Evolutionary conservation across 1,140 invertebrate species (phyloP).

Genomic region (Drosophila virilis): DNA sequence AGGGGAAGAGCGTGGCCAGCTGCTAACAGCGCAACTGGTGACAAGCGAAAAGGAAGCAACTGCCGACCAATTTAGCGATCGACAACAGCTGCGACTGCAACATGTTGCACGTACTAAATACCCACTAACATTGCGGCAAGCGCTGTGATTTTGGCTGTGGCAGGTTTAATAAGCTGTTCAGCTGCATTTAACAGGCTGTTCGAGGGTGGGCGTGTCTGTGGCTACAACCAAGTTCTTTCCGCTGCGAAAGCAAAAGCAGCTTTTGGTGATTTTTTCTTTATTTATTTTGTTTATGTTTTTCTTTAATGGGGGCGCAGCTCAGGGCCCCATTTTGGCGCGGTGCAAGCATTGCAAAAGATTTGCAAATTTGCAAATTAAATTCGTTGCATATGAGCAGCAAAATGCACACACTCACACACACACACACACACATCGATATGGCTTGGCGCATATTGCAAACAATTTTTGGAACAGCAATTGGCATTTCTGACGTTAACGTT

Average conservation of each 20-base stretch:
- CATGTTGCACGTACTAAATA: conserved; percentile 77
- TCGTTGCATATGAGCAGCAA: conserved; percentile 49
- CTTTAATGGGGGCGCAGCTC: conserved; percentile 44
- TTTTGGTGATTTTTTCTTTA: neutral
- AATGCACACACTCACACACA: conserved; percentile 18
- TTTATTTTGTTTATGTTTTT: neutral
- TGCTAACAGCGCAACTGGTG: conserved; percentile 37
- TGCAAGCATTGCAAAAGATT: conserved; percentile 74
- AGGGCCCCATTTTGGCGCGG: conserved; percentile 46
- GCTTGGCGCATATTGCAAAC: conserved; percentile 48
- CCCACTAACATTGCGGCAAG: conserved; percentile 60
- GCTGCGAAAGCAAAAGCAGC: conserved; percentile 35
- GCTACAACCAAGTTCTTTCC: conserved; percentile 47
- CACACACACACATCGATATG: conserved; percentile 14
- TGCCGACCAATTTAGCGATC: conserved; percentile 29
- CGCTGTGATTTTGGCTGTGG: neutral
- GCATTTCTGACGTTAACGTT: conserved; percentile 39
- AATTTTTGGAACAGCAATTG: conserved; percentile 66
- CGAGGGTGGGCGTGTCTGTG: conserved; percentile 16
- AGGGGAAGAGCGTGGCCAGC: conserved; percentile 17
- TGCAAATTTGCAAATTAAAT: conserved; percentile 64
- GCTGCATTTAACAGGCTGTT: conserved; percentile 52
- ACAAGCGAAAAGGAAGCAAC: conserved; percentile 69
- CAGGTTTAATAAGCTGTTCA: conserved; percentile 56
- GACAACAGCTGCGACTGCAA: conserved; percentile 20